Evolutionary conservation across 2,113 vertebrate genomes (phyloP), one percentile per base, ranked within the genome.

Genomic region (Pelvicachromis taeniatus): DNA sequence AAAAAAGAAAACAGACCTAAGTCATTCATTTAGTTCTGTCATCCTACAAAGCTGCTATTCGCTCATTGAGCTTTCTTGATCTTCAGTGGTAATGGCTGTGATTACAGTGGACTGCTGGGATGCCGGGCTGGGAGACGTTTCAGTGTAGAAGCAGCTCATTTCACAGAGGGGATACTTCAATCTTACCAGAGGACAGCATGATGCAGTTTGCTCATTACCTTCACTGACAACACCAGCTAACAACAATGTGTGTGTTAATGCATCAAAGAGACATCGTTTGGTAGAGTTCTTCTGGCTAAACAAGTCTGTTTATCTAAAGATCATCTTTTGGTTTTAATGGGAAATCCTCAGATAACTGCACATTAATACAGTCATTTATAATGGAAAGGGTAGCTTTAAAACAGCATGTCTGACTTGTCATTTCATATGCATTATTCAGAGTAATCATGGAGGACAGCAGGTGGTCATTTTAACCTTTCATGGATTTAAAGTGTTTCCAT

Each of bases 381-480:
- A 86, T 82, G 78, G 78, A 82, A 80, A 80, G 65, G 52, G 53
- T 78, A 48, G 16, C 31, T 5, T 9, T 80, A 55, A 84, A 82
- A 75, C 78, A 14, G 81, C 29, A 33, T 68, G 73, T 77, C 38
- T 73, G 0, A 13, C 40, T 55, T 2, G 0, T 83, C 80, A 55
- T 21, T 83, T 77, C 7, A 4, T 56, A 81, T 93, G 75, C 79
- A 90, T 92, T 77, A 93, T 90, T 89, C 81, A 87, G 55, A 63
- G 33, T 42, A 52, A 12, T 14, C 78, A 42, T 31, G 42, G 63
- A 53, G 83, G 78, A 50, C 50, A 80, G 78, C 85, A 91, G 89
- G 85, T 77, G 83, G 80, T 83, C 85, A 79, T 81, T 90, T 92
- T 82, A 79, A 87, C 78, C 82, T 92, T 90, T 88, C 1, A 78